Percentiles rank a stretch among this genome's conserved stretches.
These are phyloP conservation scores for Campoletis raptor DNA, from an alignment of 2,888 invertebrate species.

Conservation along the genomic window DNA sequence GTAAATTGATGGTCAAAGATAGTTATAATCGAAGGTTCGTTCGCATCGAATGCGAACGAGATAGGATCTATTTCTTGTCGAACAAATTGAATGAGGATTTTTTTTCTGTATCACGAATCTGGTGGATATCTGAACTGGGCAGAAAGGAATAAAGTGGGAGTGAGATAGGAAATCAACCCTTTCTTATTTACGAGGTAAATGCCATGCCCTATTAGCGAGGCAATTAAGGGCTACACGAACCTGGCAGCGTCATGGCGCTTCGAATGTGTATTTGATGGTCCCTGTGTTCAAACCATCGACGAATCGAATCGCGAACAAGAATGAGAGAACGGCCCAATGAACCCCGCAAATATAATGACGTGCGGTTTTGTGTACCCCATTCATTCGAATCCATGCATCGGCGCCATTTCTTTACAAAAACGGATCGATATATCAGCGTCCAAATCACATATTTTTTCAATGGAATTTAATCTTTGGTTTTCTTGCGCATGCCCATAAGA, in stretches of 20 bases:
- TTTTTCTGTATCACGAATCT: constrained; percentile 11
- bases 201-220: constrained; percentile 69
- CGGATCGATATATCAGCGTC: not conserved
- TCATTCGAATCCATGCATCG: not conserved
- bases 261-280: not conserved
- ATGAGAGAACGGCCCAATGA: constrained; percentile 6
- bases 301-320: constrained; percentile 35
- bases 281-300: not conserved
- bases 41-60: constrained; percentile 41
- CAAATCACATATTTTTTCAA: not conserved
- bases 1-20: constrained; percentile 59
- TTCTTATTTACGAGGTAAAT: constrained; percentile 60
- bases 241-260: constrained; percentile 5
- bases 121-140: constrained; percentile 17
- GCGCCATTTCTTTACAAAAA: constrained; percentile 15
- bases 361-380: constrained; percentile 17
- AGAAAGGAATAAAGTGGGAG: constrained; percentile 24
- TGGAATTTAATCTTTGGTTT: too few species aligned
- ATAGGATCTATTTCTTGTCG: constrained; percentile 52
- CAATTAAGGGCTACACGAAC: constrained; percentile 70
- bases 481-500: too few species aligned
- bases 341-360: constrained; percentile 16
- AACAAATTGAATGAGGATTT: constrained; percentile 61
- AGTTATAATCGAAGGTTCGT: constrained; percentile 41
- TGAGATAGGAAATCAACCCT: constrained; percentile 35